Conservation (phyloP, 2,797 vertebrate species). For the Microctenopoma stevenorrisi region DNA sequence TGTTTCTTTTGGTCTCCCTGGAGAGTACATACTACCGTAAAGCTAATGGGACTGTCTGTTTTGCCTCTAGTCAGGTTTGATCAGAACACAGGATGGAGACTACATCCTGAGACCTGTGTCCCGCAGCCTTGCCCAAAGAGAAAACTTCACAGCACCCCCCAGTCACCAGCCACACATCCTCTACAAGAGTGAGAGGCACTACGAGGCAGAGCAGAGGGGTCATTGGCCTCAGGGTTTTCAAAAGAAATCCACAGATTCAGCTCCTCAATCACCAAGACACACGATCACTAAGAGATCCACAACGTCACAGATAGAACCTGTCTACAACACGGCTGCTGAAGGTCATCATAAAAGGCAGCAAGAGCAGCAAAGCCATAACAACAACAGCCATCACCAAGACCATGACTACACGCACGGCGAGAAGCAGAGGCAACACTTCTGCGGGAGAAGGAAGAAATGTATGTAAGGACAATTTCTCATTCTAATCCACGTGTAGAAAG, state of each 20-base stretch:
- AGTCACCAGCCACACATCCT: slow-evolving; percentile 87
- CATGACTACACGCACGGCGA: slow-evolving; percentile 62
- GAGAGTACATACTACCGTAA: neutral
- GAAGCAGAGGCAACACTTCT: slow-evolving; percentile 88
- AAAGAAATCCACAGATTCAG: slow-evolving; percentile 51
- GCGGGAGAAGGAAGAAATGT: slow-evolving; percentile 96
- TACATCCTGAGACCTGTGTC: slow-evolving; percentile 90
- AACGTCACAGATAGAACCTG: slow-evolving; percentile 1
- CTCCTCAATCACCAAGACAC: slow-evolving; percentile 11
- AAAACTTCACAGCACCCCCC: slow-evolving; percentile 70
- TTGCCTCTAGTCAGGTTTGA: slow-evolving; percentile 90
- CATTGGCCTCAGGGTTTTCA: slow-evolving; percentile 21
- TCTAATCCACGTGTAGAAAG: slow-evolving; percentile 36
- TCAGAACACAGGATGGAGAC: slow-evolving; percentile 88
- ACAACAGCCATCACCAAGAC: slow-evolving; percentile 55
- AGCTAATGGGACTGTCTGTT: slow-evolving; percentile 64
- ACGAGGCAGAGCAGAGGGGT: neutral
- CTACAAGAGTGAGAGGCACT: slow-evolving; percentile 81
- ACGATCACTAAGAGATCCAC: slow-evolving; percentile 38
- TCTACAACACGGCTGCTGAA: neutral
- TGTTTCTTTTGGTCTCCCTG: neutral
- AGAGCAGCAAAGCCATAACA: slow-evolving; percentile 52
- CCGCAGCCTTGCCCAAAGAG: slow-evolving; percentile 70
- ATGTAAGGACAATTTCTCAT: slow-evolving; percentile 87
- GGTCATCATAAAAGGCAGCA: slow-evolving; percentile 14